phyloP scores from a whole-genome alignment of 2,888 invertebrate species.

The Pandemis heparana region DNA sequence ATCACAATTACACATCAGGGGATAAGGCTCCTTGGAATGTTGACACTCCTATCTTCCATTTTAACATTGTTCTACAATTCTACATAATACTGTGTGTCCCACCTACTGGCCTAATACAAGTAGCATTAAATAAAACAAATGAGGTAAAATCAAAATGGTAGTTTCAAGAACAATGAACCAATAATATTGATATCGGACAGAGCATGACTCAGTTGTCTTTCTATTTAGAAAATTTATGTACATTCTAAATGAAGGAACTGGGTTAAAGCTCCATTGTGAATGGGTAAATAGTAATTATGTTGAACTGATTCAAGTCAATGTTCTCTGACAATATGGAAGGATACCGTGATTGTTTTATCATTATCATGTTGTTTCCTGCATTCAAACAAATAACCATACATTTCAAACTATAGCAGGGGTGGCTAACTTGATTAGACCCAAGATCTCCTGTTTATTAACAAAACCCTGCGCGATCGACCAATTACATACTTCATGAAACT shows the following conservation, averaged over 20 bases:
- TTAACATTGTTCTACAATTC: constrained; percentile 9
- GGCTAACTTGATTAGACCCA: too few species aligned
- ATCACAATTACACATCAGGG: constrained; percentile 5
- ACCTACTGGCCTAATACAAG: constrained; percentile 9
- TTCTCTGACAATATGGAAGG: not conserved
- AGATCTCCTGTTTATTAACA: too few species aligned
- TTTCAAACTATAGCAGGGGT: not conserved
- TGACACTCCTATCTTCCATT: constrained; percentile 14
- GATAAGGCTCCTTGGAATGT: constrained; percentile 7
- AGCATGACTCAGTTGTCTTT: constrained; percentile 1
- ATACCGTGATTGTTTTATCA: constrained; percentile 31
- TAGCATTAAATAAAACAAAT: constrained; percentile 10
- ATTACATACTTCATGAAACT: too few species aligned
- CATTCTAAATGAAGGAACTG: constrained; percentile 5
- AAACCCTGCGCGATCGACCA: too few species aligned
- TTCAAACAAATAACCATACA: not conserved
- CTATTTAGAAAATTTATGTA: not conserved
- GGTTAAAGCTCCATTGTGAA: constrained; percentile 9
- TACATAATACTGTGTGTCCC: not conserved
- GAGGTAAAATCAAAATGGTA: constrained; percentile 14
- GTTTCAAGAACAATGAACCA: constrained; percentile 28
- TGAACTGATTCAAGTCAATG: constrained; percentile 15
- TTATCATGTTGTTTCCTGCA: constrained; percentile 36
- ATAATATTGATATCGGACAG: constrained; percentile 29
- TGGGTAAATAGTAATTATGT: constrained; percentile 9